Evolutionary conservation across 2,113 vertebrate species (phyloP).

Genomic region (Gorsachius goisagi): DNA sequence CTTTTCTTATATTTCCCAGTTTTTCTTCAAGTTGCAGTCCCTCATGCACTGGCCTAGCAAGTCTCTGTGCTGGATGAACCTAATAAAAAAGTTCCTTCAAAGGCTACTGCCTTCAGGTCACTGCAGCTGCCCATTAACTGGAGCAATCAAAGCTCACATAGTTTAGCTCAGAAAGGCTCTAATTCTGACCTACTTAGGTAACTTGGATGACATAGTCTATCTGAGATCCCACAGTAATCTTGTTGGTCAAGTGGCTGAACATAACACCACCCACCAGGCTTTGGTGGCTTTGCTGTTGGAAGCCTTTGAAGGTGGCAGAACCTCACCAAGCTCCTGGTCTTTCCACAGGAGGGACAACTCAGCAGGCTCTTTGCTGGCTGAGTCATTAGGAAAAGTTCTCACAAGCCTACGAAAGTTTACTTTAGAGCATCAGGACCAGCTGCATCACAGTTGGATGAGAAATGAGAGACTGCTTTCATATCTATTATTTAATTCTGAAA

Average conservation of each 20-base stretch:
- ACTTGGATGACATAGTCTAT: background rate
- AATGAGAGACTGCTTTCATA: background rate
- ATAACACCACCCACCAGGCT: background rate
- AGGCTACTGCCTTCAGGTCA: background rate
- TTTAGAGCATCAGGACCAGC: background rate
- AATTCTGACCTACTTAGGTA: background rate
- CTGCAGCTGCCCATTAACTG: background rate
- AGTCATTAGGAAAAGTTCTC: background rate
- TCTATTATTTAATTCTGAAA: conserved; percentile 1
- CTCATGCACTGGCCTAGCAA: background rate
- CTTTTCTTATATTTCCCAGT: background rate
- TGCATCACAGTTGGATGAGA: background rate
- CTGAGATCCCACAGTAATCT: background rate
- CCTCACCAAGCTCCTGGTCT: background rate
- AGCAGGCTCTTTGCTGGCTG: background rate
- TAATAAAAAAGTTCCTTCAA: background rate
- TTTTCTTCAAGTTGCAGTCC: background rate
- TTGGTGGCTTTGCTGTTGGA: background rate
- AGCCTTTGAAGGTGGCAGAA: background rate
- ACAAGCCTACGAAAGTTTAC: background rate
- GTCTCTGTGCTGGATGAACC: background rate
- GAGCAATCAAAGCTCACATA: background rate
- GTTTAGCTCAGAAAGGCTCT: background rate
- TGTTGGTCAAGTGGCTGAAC: background rate
- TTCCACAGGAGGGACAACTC: background rate